Evolutionary conservation across 1,140 invertebrate genomes (phyloP).

Genomic region (Metaphire vulgaris): DNA sequence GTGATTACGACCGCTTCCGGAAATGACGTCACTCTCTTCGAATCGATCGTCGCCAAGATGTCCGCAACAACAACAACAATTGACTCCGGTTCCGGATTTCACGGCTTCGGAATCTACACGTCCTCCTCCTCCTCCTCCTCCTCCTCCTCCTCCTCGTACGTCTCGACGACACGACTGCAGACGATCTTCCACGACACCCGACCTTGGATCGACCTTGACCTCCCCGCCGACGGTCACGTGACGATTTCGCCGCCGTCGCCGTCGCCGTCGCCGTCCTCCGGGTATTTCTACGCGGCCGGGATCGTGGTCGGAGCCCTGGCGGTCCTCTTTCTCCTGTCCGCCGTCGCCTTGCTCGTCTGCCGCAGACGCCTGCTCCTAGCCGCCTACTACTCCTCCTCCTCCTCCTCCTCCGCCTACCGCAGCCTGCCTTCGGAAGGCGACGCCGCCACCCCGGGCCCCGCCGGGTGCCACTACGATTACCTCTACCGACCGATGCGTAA

Average conservation of each 20-base stretch:
- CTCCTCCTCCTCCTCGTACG: not conserved
- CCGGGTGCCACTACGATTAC: constrained; percentile 11
- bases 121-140: not conserved
- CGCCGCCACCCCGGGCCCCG: not conserved
- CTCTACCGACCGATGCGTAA: constrained; percentile 14
- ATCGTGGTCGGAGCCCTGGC: not conserved
- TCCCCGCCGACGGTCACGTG: not conserved
- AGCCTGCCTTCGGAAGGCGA: constrained; percentile 1
- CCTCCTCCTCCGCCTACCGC: not conserved
- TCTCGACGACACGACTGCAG: too few species aligned
- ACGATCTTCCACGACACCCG: too few species aligned
- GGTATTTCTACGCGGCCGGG: not conserved
- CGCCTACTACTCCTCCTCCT: too few species aligned
- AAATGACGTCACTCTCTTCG: too few species aligned
- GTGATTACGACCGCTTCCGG: too few species aligned
- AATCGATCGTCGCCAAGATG: not conserved
- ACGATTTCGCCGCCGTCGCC: constrained; percentile 7
- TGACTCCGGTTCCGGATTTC: not conserved
- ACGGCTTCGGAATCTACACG: not conserved
- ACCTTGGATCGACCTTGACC: too few species aligned
- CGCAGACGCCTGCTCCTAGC: constrained; percentile 10
- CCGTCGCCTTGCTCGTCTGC: constrained; percentile 10
- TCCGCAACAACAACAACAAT: not conserved
- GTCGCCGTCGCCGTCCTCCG: constrained; percentile 6
- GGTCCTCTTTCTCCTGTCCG: constrained; percentile 6